Evolutionary conservation across 1,140 invertebrate species (phyloP).

Genomic region (Drosophila parvula): DNA sequence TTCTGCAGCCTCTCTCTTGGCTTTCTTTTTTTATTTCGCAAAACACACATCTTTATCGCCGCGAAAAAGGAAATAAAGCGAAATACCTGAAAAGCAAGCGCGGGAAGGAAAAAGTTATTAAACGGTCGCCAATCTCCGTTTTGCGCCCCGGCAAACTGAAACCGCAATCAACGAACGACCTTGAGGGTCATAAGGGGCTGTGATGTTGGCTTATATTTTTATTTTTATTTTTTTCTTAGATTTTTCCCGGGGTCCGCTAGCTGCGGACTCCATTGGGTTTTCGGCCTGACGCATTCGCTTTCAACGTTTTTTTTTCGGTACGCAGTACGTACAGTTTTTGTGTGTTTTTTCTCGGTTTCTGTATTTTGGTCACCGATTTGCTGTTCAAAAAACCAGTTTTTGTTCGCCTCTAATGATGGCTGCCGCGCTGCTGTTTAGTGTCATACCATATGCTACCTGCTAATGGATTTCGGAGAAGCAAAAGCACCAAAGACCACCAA

Average conservation of each 20-base stretch:
- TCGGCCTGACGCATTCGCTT: slow-evolving; percentile 65
- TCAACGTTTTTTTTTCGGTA: slow-evolving; percentile 28
- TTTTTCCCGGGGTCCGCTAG: slow-evolving; percentile 2
- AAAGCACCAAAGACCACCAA: slow-evolving; percentile 11
- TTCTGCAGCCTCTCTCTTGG: slow-evolving; percentile 54
- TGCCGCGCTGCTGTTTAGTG: slow-evolving; percentile 60
- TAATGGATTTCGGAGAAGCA: slow-evolving; percentile 77
- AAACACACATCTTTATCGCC: slow-evolving; percentile 52
- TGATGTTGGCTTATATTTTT: slow-evolving; percentile 25
- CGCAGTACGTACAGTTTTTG: slow-evolving; percentile 44
- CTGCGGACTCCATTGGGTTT: slow-evolving; percentile 57
- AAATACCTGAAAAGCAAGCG: slow-evolving; percentile 60
- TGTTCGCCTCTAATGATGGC: slow-evolving; percentile 53
- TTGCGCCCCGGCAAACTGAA: slow-evolving; percentile 54
- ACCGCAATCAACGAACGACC: slow-evolving; percentile 78
- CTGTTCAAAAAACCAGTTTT: slow-evolving; percentile 52
- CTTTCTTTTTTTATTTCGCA: slow-evolving; percentile 54
- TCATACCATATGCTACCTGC: slow-evolving; percentile 81
- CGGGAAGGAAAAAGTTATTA: slow-evolving; percentile 65
- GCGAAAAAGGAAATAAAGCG: slow-evolving; percentile 77
- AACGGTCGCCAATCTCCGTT: slow-evolving; percentile 53
- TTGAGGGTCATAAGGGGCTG: slow-evolving; percentile 60
- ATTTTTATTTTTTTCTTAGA: slow-evolving; percentile 9
- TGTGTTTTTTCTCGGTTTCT: slow-evolving; percentile 33
- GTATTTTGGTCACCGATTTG: slow-evolving; percentile 48